Evolutionary conservation across 2,888 invertebrate species (phyloP).

Genomic region (Dolichopus griseipennis): DNA sequence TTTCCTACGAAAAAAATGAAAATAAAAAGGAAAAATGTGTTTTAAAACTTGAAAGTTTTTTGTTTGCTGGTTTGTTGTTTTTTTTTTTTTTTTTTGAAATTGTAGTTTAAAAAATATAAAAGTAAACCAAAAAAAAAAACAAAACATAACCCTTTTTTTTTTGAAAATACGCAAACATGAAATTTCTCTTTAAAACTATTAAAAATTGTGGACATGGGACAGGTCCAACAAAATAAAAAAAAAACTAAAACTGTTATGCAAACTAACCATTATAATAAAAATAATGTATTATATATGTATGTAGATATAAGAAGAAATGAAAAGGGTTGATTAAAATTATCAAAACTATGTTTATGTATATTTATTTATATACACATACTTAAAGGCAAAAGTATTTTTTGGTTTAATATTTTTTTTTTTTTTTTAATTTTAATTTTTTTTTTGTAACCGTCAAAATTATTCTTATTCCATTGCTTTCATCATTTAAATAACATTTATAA

Average conservation of each 20-base stretch:
- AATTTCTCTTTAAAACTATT: slow-evolving; percentile 6
- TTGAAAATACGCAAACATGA: slow-evolving; percentile 1
- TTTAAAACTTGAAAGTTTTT: background rate
- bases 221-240: slow-evolving; percentile 16
- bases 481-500: background rate
- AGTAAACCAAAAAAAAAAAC: too few species aligned
- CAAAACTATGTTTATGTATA: background rate
- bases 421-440: background rate
- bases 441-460: slow-evolving; percentile 5
- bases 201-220: slow-evolving; percentile 17
- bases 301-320: slow-evolving; percentile 8
- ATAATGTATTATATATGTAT: background rate
- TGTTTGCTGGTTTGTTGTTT: background rate
- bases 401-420: background rate
- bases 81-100: background rate
- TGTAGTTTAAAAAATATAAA: background rate
- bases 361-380: background rate
- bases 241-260: background rate
- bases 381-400: background rate
- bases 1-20: background rate
- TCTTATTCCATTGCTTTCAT: background rate
- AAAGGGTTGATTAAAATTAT: slow-evolving; percentile 13
- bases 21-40: background rate
- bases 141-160: background rate
- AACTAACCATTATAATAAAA: too few species aligned